These are phyloP conservation scores for Emydura subglobosa DNA, from an alignment of 2,113 vertebrate genomes.

Conservation along the genomic window DNA sequence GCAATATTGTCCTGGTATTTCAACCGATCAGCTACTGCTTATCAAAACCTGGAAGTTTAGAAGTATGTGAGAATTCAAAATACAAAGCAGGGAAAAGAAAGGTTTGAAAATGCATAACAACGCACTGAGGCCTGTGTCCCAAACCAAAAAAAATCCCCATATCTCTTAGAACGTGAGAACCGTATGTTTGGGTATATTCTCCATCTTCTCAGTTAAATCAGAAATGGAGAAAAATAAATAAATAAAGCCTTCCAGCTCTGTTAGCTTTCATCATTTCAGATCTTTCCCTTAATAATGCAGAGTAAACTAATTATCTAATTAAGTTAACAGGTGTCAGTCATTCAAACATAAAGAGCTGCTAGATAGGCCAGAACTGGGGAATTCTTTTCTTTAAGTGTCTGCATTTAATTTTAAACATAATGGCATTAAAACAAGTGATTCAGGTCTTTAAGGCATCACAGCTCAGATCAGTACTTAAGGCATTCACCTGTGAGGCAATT, in stretches of 20 bases:
- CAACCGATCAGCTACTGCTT: not conserved
- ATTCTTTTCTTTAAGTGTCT: conserved; percentile 56
- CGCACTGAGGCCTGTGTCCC: conserved; percentile 60
- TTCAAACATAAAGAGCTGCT: conserved; percentile 57
- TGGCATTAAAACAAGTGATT: conserved; percentile 30
- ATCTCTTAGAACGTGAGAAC: conserved; percentile 62
- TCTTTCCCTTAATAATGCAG: conserved; percentile 66
- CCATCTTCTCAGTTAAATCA: conserved; percentile 65
- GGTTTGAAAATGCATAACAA: conserved; percentile 63
- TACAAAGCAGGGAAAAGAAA: conserved; percentile 61
- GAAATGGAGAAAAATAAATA: conserved; percentile 43
- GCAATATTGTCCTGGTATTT: not conserved
- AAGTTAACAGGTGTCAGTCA: conserved; percentile 67
- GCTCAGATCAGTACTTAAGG: conserved; percentile 52
- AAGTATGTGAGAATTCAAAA: conserved; percentile 51
- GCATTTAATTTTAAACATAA: conserved; percentile 52
- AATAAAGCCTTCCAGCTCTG: conserved; percentile 57
- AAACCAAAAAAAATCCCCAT: conserved; percentile 57
- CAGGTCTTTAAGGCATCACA: conserved; percentile 44
- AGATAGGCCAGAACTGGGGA: conserved; percentile 45
- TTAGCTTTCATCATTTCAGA: conserved; percentile 51
- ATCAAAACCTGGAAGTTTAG: conserved; percentile 25
- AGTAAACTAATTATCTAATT: conserved; percentile 73
- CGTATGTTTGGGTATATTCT: conserved; percentile 69
- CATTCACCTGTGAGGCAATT: conserved; percentile 61